Base-by-base conservation (phyloP, 2,888 invertebrate species). In the Acanthococcus lagerstroemiae region DNA sequence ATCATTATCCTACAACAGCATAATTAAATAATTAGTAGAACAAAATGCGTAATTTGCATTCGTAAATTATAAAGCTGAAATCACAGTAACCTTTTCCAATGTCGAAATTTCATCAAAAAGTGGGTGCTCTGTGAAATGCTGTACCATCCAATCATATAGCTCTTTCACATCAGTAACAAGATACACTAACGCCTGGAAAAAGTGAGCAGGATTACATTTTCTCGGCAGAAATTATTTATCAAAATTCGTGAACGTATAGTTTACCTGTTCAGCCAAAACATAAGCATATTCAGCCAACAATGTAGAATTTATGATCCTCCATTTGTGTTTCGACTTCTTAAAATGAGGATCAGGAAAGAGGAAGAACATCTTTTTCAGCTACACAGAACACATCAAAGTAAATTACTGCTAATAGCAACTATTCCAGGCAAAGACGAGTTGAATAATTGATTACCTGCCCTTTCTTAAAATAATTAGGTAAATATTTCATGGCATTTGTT, bases 311-410 rank as follows among this genome's bases (percentile, higher is more conserved):
- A 99, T 93, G 69, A 99, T 99, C 68, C 99, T 82, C 99, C 99
- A 99, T 77, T 99, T 99, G 75, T 97, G 95, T 78, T 99, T 99
- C 0, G 95, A 87, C 74, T 88, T 94, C 77, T 99, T 99, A 77
- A 99, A 99, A 79, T 99, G 99, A 27, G 99, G 99, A 79, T 99
- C 99, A 24, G 99, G 99, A 77, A 95, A 99, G 19, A 99, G 79
- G 77, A 99, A 97, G 77, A 99, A 99, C 88, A 99, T 92, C 79
- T 96, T 96, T 69, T 85, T 85, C 50, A 97, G 78, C 87, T 95
- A 79, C 67, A 71, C 25, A 26, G 25, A 12, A n/a, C n/a, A n/a
- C n/a, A n/a, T n/a, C 27, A 21, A 19, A n/a, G 26, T 60, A 5
- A 3, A 7, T 26, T 19, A 50, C 4, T 21, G n/a, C n/a, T n/a